A percentile compares a stretch with the other conserved stretches of the same genome.
These are phyloP conservation scores for Austrofundulus limnaeus DNA, from an alignment of 2,113 vertebrate species.

Conservation along the genomic window DNA sequence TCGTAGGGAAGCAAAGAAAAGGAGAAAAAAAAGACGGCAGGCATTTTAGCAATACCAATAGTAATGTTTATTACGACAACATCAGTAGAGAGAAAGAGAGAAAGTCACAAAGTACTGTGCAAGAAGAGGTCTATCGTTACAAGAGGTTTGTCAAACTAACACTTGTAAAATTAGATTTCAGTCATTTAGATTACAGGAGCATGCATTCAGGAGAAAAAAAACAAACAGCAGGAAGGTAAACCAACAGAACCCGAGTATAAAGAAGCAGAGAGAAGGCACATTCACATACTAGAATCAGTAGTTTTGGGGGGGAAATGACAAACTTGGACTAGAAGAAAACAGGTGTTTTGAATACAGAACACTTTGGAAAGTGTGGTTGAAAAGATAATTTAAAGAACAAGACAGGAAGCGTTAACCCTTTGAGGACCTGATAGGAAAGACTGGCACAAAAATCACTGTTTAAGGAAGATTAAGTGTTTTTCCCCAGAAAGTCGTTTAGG, in stretches of 20 bases:
- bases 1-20: constrained; percentile 58
- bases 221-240: constrained; percentile 65
- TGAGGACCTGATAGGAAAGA: too few relatives aligned
- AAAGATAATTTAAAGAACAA: constrained; percentile 68
- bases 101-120: constrained; percentile 86
- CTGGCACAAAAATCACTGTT: too few relatives aligned
- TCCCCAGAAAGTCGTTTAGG: constrained; percentile 15
- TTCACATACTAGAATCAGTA: constrained; percentile 90
- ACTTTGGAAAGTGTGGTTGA: constrained; percentile 78
- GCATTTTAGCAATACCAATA: constrained; percentile 94
- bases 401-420: constrained; percentile 74
- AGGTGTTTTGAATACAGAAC: constrained; percentile 79
- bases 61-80: constrained; percentile 98
- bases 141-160: constrained; percentile 85
- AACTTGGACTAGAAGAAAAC: constrained; percentile 66
- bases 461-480: neutral
- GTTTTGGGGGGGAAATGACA: constrained; percentile 75
- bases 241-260: constrained; percentile 68
- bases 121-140: constrained; percentile 87
- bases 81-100: constrained; percentile 85
- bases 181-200: constrained; percentile 79
- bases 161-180: constrained; percentile 76
- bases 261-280: constrained; percentile 91
- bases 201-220: constrained; percentile 77
- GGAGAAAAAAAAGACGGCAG: constrained; percentile 85